phyloP scores from a whole-genome alignment of 2,797 vertebrate genomes.

The Sphenodon punctatus region DNA sequence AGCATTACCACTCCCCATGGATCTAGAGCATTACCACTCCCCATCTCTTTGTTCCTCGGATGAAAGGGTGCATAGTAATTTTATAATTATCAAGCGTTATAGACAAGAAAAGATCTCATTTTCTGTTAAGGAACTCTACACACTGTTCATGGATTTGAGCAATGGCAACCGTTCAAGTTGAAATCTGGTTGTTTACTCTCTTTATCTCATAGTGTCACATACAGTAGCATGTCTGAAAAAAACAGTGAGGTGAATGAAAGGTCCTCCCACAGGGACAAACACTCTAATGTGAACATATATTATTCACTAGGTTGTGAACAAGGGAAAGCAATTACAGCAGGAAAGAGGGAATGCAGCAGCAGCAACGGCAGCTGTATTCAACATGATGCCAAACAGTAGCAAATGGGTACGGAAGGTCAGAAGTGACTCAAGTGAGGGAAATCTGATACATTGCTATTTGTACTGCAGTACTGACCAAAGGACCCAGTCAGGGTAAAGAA shows the following conservation, averaged over 20 bases:
- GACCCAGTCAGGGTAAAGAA: constrained; percentile 32
- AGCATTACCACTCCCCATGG: too few relatives aligned
- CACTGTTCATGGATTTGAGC: constrained; percentile 23
- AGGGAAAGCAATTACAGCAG: constrained; percentile 59
- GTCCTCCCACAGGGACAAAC: constrained; percentile 63
- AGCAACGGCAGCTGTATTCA: background rate
- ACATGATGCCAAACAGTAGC: background rate
- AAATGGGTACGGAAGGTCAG: constrained; percentile 34
- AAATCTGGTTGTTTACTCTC: constrained; percentile 51
- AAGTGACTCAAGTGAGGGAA: constrained; percentile 1
- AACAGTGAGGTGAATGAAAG: constrained; percentile 58
- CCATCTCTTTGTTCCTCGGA: background rate
- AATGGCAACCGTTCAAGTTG: constrained; percentile 20
- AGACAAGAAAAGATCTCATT: constrained; percentile 25
- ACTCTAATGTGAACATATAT: constrained; percentile 67
- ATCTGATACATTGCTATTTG: constrained; percentile 15
- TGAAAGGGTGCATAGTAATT: background rate
- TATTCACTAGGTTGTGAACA: constrained; percentile 66
- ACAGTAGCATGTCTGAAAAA: constrained; percentile 39
- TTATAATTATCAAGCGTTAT: background rate
- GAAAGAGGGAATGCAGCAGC: constrained; percentile 33
- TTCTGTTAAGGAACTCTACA: background rate
- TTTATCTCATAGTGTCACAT: constrained; percentile 65
- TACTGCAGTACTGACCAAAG: constrained; percentile 32
- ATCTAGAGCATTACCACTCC: constrained; percentile 3